Percentiles rank a stretch among this genome's conserved stretches.
These are phyloP conservation scores for Theristus sp. DNA, from an alignment of 2,888 invertebrate genomes.

Conservation along the genomic window DNA sequence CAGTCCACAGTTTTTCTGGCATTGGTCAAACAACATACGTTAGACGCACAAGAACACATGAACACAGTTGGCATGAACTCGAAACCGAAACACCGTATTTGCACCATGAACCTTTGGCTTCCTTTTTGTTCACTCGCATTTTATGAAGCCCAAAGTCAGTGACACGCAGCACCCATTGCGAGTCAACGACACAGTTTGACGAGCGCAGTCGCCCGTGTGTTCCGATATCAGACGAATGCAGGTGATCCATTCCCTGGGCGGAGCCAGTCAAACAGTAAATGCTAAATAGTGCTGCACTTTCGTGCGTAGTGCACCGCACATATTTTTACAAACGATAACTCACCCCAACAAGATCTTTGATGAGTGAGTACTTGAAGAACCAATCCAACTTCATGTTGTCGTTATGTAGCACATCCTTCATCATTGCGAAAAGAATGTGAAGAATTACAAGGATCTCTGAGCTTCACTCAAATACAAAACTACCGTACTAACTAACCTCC, in stretches of 20 bases:
- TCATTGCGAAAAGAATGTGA: no score
- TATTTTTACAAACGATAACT: no score
- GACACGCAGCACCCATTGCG: constrained; percentile 2
- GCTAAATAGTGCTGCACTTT: no score
- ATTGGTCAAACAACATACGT: no score
- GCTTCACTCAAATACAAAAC: no score
- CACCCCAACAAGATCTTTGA: constrained; percentile 2
- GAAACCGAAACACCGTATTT: no score
- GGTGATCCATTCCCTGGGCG: constrained; percentile 5
- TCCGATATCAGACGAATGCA: background rate
- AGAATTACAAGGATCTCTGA: no score
- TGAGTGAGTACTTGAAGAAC: constrained; percentile 6
- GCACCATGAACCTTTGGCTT: background rate
- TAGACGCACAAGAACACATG: no score
- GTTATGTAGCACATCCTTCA: constrained; percentile 5
- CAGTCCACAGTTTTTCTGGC: constrained; percentile 1
- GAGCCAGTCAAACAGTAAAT: no score
- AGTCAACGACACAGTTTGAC: constrained; percentile 3
- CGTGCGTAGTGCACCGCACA: no score
- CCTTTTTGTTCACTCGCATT: constrained; percentile 2
- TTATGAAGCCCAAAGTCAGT: constrained; percentile 4
- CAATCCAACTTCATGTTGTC: constrained; percentile 5
- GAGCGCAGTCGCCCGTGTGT: constrained; percentile 4
- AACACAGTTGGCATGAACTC: no score
- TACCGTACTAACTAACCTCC: background rate